Conservation (phyloP, 2,113 vertebrate species). For the Nettapus auritus region DNA sequence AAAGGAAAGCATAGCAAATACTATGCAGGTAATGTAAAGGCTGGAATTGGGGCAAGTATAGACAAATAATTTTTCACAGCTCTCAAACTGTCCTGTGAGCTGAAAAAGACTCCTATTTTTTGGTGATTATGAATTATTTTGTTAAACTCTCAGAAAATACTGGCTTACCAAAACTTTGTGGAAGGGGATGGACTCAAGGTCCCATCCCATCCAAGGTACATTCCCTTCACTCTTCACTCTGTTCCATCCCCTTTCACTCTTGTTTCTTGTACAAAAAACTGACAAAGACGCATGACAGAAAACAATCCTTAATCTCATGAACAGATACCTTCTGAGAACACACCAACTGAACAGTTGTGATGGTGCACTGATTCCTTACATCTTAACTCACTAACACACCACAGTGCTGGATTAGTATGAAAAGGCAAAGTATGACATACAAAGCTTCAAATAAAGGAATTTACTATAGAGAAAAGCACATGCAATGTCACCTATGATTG, state of each 20-base stretch:
- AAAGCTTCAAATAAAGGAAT: background rate
- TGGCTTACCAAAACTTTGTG: background rate
- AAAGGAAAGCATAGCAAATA: background rate
- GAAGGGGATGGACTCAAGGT: background rate
- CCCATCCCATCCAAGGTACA: no score
- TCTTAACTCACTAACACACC: background rate
- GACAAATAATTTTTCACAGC: background rate
- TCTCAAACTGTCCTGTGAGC: background rate
- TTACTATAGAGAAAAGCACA: background rate
- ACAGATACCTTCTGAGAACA: background rate
- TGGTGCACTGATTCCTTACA: background rate
- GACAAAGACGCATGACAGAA: background rate
- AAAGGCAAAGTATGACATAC: background rate
- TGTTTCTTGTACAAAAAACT: background rate
- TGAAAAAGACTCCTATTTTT: background rate
- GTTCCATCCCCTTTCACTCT: background rate
- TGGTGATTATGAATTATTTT: background rate
- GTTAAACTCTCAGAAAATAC: background rate
- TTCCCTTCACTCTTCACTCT: background rate
- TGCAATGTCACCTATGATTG: background rate
- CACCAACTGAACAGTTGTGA: accelerated
- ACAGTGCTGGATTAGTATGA: background rate
- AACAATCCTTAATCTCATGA: background rate
- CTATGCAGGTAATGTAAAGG: background rate
- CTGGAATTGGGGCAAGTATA: background rate